These are phyloP conservation scores for Melanaphis sacchari DNA, from an alignment of 1,140 invertebrate genomes.

Conservation along the genomic window DNA sequence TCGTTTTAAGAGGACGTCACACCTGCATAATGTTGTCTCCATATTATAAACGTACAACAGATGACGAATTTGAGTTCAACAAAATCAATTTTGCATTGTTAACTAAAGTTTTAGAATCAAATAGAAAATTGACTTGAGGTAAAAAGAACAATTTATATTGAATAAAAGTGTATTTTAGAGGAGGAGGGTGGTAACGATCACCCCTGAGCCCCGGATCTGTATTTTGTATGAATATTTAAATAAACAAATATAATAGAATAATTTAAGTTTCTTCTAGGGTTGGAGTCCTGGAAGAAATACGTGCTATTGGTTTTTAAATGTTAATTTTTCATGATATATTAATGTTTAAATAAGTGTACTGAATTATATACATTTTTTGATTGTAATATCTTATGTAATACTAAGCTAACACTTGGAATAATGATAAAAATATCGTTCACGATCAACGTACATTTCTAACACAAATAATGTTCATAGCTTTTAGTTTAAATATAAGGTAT, in stretches of 20 bases:
- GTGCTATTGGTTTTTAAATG: not conserved
- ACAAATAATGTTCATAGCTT: not conserved
- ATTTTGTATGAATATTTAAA: not conserved
- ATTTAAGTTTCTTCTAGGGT: not conserved
- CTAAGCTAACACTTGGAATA: no score
- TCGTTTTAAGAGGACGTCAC: not conserved
- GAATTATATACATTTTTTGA: not conserved
- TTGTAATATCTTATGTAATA: not conserved
- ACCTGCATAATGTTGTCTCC: not conserved
- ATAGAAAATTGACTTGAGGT: not conserved
- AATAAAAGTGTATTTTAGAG: not conserved
- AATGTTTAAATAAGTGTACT: not conserved
- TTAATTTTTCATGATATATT: not conserved
- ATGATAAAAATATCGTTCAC: no score
- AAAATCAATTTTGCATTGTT: not conserved
- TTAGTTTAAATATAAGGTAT: no score
- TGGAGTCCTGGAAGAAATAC: no score
- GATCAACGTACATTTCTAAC: no score
- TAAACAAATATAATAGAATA: not conserved
- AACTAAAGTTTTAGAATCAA: not conserved
- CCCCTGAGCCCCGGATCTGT: not conserved
- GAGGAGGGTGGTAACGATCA: not conserved
- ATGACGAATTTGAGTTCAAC: not conserved
- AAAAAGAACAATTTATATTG: not conserved
- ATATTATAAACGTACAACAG: not conserved